A percentile compares a stretch with the other conserved stretches of the same genome.
These are phyloP conservation scores for honey bee (Apis mellifera) DNA, from an alignment of 1,140 invertebrate genomes.

Conservation along the genomic window Amel_HAv3.1 CM009936.2:1966501-1967000, in stretches of 20 bases:
- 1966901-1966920: background rate
- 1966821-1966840: background rate
- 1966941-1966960: too few species aligned
- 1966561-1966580: background rate
- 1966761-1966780: background rate
- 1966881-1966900: background rate
- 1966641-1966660: conserved; percentile 26
- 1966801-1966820: background rate
- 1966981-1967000: background rate
- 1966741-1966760: background rate
- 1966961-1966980: too few species aligned
- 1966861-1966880: too few species aligned
- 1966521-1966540: background rate
- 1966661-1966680: conserved; percentile 10
- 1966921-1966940: too few species aligned
- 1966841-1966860: background rate
- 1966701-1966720: background rate
- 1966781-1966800: background rate
- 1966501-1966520: background rate
- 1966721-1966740: background rate
- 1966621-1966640: background rate
- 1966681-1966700: background rate
- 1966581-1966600: background rate
- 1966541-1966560: conserved; percentile 1
- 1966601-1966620: conserved; percentile 3